Conservation (phyloP, 2,888 invertebrate species). For the Dicyrtomina minuta region DNA sequence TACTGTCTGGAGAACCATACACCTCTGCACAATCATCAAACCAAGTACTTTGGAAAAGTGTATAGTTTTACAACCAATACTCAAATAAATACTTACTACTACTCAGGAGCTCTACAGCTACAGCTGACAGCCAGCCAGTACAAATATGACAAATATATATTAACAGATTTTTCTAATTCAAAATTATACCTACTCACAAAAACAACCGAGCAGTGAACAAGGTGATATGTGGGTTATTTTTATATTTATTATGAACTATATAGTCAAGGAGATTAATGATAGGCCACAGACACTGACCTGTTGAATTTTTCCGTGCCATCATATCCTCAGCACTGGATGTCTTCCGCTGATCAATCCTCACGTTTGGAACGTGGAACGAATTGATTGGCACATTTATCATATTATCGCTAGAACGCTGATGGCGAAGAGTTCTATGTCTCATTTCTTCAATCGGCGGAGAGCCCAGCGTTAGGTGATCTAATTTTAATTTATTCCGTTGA, state of each 20-base stretch:
- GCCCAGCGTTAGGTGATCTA: constrained; percentile 64
- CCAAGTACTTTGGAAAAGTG: too few relatives aligned
- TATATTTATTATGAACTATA: background rate
- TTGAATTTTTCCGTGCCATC: constrained; percentile 78
- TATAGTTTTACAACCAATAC: too few relatives aligned
- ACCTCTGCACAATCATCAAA: constrained; percentile 36
- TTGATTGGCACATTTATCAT: constrained; percentile 35
- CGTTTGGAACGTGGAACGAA: constrained; percentile 34
- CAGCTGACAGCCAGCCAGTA: too few relatives aligned
- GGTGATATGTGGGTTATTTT: too few relatives aligned
- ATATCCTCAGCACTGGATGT: constrained; percentile 89
- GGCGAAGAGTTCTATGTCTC: constrained; percentile 29
- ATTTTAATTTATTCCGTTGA: constrained; percentile 83
- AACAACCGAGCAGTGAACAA: too few relatives aligned
- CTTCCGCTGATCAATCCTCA: constrained; percentile 68
- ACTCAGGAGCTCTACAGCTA: too few relatives aligned
- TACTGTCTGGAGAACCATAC: constrained; percentile 55
- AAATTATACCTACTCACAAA: background rate
- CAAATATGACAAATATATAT: too few relatives aligned
- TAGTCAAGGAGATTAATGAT: background rate
- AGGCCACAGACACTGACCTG: constrained; percentile 58
- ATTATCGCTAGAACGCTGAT: constrained; percentile 32
- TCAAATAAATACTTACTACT: too few relatives aligned
- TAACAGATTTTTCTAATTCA: too few relatives aligned
- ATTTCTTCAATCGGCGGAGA: constrained; percentile 28